Base-by-base conservation (phyloP, 2,113 vertebrate species). In the Dendropsophus ebraccatus region DNA sequence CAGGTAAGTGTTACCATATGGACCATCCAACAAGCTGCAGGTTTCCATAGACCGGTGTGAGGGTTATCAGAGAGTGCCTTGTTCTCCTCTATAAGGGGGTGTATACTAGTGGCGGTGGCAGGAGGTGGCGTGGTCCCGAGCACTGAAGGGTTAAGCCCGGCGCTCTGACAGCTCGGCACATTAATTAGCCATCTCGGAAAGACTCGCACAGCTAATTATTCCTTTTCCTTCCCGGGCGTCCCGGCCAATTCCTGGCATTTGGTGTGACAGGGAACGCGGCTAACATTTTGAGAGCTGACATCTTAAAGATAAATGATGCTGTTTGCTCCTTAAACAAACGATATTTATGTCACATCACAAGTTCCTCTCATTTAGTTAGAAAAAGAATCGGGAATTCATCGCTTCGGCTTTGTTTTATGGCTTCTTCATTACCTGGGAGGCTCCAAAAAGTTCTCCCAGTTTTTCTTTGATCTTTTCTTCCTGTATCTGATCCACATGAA, bases 201-300 rank as follows among this genome's bases (percentile, higher is more conserved):
- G 76, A 81, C 65, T 86, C 35, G 62, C 84, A 58, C 47, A 86
- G 84, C 84, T 86, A 86, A 86, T 86, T 86, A 86, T 81, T 80
- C 56, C 76, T 69, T 80, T 86, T 86, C 54, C 84, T 86, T 86
- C 84, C 76, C 77, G 76, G 84, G 84, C 84, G 72, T 86, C 84
- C 56, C 25, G 70, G 65, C 84, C 84, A 86, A 80, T 86, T 86
- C 84, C 76, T 86, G 84, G 84, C 84, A 86, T 86, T 86, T 86
- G 81, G 76, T 60, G 47, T 86, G 84, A 86, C 84, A 86, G 77
- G 80, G 84, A 86, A 54, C 72, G 47, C 67, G 84, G 84, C 65
- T 86, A 81, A 86, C 84, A 86, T 86, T 86, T 86, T 80, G 62
- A 81, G 84, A 80, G 76, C 76, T 86, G 84, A 80, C 84, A 86